Percentiles rank a stretch among this genome's conserved stretches.
Conservation (phyloP, 2,113 vertebrate species). For the Pituophis catenifer region DNA sequence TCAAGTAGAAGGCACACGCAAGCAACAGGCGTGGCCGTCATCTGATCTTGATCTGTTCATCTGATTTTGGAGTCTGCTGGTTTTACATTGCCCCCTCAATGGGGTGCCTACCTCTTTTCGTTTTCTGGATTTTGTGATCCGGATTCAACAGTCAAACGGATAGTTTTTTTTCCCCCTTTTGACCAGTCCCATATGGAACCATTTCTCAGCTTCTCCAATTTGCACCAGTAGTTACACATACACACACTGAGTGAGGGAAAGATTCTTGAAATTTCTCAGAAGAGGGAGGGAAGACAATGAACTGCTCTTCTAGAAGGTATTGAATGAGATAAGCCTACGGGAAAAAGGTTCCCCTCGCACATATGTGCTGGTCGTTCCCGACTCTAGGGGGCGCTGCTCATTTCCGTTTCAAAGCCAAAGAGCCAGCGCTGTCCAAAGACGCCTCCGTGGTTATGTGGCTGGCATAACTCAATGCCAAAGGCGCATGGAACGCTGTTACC, state of each 20-base stretch:
- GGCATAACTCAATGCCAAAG: no score
- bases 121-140: not conserved
- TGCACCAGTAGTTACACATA: not conserved
- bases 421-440: no score
- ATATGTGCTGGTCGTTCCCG: no score
- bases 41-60: not conserved
- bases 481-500: fast-evolving
- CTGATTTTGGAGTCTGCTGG: not conserved
- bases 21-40: not conserved
- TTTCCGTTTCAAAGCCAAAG: no score
- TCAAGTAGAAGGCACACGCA: not conserved
- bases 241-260: no score
- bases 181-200: not conserved
- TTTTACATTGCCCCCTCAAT: not conserved
- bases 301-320: no score
- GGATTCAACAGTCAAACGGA: not conserved
- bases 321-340: no score
- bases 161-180: not conserved
- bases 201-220: not conserved
- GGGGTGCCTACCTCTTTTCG: not conserved
- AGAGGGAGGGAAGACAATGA: not conserved
- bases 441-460: no score
- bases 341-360: no score
- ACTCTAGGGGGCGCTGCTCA: no score
- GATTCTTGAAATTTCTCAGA: not conserved